Evolutionary conservation across 1,140 invertebrate genomes (phyloP).

Genomic region (Cephus cinctus): DNA sequence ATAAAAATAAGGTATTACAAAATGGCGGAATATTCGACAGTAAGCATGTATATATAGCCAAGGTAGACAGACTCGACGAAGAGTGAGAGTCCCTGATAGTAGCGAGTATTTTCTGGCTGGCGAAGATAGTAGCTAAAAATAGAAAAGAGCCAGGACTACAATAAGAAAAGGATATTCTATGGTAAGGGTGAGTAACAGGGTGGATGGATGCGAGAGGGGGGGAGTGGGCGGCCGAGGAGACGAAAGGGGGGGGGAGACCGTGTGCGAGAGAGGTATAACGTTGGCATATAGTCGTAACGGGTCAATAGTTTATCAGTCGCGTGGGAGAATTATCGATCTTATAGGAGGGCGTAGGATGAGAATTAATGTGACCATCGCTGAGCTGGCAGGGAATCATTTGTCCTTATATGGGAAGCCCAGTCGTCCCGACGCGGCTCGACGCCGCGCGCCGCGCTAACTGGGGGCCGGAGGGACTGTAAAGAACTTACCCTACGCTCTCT

Average conservation of each 20-base stretch:
- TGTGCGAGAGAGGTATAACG: slow-evolving; percentile 6
- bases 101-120: slow-evolving; percentile 23
- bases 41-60: too few relatives aligned
- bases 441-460: too few relatives aligned
- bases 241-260: slow-evolving; percentile 3
- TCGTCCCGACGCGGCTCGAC: too few relatives aligned
- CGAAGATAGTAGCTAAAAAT: slow-evolving; percentile 20
- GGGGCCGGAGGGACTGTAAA: slow-evolving; percentile 3
- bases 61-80: too few relatives aligned
- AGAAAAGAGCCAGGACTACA: too few relatives aligned
- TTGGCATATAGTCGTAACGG: not conserved
- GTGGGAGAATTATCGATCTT: slow-evolving; percentile 1
- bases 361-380: slow-evolving; percentile 13
- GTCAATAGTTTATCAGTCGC: slow-evolving; percentile 2
- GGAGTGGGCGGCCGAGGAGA: slow-evolving; percentile 3
- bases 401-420: slow-evolving; percentile 15
- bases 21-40: too few relatives aligned
- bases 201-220: slow-evolving; percentile 3
- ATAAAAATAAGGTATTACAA: too few relatives aligned
- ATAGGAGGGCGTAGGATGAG: not conserved
- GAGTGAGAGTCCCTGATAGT: too few relatives aligned
- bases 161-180: too few relatives aligned
- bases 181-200: too few relatives aligned
- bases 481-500: slow-evolving; percentile 1
- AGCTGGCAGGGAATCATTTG: slow-evolving; percentile 6